phyloP scores from a whole-genome alignment of 2,888 invertebrate genomes.

The Apodemia mormo region DNA sequence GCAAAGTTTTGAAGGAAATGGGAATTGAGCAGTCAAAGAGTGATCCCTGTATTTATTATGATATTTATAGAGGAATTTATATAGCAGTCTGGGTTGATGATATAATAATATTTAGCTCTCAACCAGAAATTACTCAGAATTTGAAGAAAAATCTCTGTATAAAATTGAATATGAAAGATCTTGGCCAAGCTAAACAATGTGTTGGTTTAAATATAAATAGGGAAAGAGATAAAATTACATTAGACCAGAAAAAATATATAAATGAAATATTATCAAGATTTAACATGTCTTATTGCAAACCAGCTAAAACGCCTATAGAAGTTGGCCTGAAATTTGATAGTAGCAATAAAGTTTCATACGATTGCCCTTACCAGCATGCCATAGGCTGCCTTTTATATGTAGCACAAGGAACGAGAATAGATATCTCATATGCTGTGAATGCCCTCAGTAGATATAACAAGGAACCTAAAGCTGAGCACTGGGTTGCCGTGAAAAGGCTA shows the following conservation, averaged over 20 bases:
- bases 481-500: neutral
- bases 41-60: slow-evolving; percentile 32
- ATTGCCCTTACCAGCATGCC: neutral
- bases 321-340: slow-evolving; percentile 6
- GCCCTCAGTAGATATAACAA: neutral
- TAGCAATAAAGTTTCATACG: neutral
- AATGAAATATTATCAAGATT: slow-evolving; percentile 34
- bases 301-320: slow-evolving; percentile 20
- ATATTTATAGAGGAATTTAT: slow-evolving; percentile 26
- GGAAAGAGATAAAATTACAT: neutral
- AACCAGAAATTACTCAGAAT: slow-evolving; percentile 22
- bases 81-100: slow-evolving; percentile 35
- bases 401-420: neutral
- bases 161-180: slow-evolving; percentile 20
- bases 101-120: slow-evolving; percentile 22
- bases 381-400: neutral
- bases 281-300: slow-evolving; percentile 20
- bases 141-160: slow-evolving; percentile 22
- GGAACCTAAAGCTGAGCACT: neutral
- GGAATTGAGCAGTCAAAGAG: slow-evolving; percentile 28
- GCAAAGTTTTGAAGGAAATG: slow-evolving; percentile 21
- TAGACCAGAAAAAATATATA: slow-evolving; percentile 40
- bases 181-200: neutral
- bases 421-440: neutral
- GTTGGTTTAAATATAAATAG: neutral